Percentiles rank a stretch among this genome's conserved stretches.
Evolutionary conservation across 1,140 invertebrate species (phyloP).

Genomic region (Drosophila kepulauana): DNA sequence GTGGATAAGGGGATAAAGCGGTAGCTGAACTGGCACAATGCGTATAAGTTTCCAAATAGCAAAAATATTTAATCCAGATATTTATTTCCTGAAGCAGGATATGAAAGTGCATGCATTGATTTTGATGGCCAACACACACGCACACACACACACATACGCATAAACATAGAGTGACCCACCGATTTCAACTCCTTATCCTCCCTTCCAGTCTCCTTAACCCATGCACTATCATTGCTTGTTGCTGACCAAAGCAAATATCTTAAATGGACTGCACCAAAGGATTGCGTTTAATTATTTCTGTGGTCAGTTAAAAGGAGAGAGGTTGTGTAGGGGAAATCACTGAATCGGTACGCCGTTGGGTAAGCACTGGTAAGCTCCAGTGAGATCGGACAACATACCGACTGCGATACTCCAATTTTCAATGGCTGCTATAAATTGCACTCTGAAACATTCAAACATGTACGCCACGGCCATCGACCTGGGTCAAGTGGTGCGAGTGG

Average conservation of each 20-base stretch:
- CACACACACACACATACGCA: no score
- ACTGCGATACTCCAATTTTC: conserved; percentile 22
- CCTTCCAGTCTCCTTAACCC: not conserved
- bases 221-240: conserved; percentile 10
- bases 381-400: conserved; percentile 5
- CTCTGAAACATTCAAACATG: conserved; percentile 50
- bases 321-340: not conserved
- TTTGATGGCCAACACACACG: conserved; percentile 54
- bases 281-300: conserved; percentile 63
- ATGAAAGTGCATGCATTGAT: conserved; percentile 56
- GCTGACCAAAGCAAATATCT: conserved; percentile 50
- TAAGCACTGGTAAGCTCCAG: not conserved
- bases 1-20: not conserved
- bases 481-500: conserved; percentile 23
- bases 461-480: not conserved
- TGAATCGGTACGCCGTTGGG: not conserved
- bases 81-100: conserved; percentile 76
- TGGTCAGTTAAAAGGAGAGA: conserved; percentile 7
- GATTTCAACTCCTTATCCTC: not conserved
- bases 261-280: conserved; percentile 44
- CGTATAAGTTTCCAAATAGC: conserved; percentile 18
- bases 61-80: conserved; percentile 73
- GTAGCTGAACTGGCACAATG: not conserved
- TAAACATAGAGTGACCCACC: not conserved
- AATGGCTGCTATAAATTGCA: conserved; percentile 57